Percentiles rank a stretch among this genome's conserved stretches.
phyloP scores from a whole-genome alignment of 2,113 vertebrate species.

The Mobula hypostoma region DNA sequence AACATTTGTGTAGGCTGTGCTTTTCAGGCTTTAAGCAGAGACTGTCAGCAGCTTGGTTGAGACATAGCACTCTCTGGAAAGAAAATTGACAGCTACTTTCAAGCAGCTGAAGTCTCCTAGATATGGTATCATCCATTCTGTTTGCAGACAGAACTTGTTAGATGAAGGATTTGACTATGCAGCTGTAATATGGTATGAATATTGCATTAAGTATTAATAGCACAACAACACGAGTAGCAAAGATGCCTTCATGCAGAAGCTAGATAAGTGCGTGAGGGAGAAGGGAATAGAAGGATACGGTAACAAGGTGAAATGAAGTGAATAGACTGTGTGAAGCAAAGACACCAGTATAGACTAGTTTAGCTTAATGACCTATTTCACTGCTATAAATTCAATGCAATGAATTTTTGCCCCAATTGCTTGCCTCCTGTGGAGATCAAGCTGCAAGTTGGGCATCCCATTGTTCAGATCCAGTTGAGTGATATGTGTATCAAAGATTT shows the following conservation, averaged over 20 bases:
- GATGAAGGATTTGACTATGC: neutral
- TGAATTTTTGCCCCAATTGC: neutral
- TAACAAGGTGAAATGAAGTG: neutral
- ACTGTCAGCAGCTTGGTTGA: neutral
- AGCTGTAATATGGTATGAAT: neutral
- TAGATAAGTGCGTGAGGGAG: neutral
- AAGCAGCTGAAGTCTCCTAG: neutral
- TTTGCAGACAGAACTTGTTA: neutral
- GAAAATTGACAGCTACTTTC: neutral
- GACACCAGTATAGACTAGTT: neutral
- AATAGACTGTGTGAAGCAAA: neutral
- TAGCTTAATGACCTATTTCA: neutral
- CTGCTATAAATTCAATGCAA: neutral
- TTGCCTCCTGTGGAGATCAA: neutral
- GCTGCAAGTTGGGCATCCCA: neutral
- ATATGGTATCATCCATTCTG: neutral
- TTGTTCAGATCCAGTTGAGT: neutral
- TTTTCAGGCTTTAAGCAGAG: neutral
- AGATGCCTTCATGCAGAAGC: neutral
- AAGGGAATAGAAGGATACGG: neutral
- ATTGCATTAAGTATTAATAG: neutral
- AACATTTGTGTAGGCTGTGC: neutral
- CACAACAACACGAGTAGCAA: neutral
- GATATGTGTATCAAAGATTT: neutral
- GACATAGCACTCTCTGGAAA: too few relatives aligned